Percentiles rank a stretch among this genome's conserved stretches.
phyloP scores from a whole-genome alignment of 2,797 vertebrate genomes.

The Coracias cyanogaster region DNA sequence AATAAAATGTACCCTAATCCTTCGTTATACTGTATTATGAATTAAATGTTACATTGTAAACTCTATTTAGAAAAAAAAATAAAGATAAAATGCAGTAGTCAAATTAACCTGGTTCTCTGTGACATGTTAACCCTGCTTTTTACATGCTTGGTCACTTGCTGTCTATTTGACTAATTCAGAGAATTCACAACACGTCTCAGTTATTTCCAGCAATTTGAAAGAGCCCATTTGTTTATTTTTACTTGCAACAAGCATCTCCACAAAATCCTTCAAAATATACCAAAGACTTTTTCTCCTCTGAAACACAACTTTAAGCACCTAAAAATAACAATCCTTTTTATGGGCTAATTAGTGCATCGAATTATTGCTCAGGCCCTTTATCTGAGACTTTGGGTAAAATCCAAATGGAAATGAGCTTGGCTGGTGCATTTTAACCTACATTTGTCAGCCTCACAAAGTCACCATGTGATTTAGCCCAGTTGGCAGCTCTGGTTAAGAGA shows the following conservation, averaged over 20 bases:
- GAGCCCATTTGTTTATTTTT: constrained; percentile 5
- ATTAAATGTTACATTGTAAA: not conserved
- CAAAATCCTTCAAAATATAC: constrained; percentile 16
- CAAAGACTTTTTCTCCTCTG: not conserved
- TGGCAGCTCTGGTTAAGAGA: constrained; percentile 45
- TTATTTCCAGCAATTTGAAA: constrained; percentile 55
- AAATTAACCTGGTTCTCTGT: not conserved
- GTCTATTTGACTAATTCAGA: constrained; percentile 36
- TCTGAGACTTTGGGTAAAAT: constrained; percentile 54
- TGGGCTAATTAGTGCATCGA: constrained; percentile 47
- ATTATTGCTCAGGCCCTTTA: constrained; percentile 41
- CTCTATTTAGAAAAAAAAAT: not conserved
- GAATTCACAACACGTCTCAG: constrained; percentile 23
- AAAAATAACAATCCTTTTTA: constrained; percentile 18
- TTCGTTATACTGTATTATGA: not conserved
- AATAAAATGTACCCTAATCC: not conserved
- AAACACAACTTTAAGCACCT: not conserved
- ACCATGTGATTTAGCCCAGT: constrained; percentile 43
- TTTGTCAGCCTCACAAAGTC: constrained; percentile 57
- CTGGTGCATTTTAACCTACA: constrained; percentile 60
- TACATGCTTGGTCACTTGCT: not conserved
- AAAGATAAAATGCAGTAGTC: not conserved
- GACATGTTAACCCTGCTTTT: not conserved
- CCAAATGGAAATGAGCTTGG: constrained; percentile 71
- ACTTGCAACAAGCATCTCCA: not conserved